A percentile compares a stretch with the other conserved stretches of the same genome.
Evolutionary conservation across 2,113 vertebrate genomes (phyloP).

Genomic region (Chaetops frenatus): DNA sequence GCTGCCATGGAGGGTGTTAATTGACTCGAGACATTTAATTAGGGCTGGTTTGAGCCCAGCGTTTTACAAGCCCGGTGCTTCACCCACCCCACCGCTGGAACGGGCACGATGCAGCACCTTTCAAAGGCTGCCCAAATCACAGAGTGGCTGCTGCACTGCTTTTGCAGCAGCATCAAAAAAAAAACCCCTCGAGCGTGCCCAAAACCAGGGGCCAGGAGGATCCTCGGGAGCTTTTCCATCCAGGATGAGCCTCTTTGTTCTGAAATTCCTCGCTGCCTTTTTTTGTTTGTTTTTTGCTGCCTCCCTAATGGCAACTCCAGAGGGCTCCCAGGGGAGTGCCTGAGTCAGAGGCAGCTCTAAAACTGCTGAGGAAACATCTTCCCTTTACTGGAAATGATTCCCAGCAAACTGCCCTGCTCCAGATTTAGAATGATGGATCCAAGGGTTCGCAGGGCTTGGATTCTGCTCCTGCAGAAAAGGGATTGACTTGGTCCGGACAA

Average conservation of each 20-base stretch:
- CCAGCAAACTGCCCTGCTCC: constrained; percentile 68
- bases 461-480: constrained; percentile 53
- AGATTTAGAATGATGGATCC: constrained; percentile 68
- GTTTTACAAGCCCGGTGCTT: background rate
- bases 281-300: too few species aligned
- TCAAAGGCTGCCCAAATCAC: constrained; percentile 1
- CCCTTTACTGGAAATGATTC: constrained; percentile 84
- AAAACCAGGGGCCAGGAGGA: constrained; percentile 52
- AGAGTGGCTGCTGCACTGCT: background rate
- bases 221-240: constrained; percentile 64
- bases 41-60: background rate
- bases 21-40: constrained; percentile 29
- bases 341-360: constrained; percentile 77
- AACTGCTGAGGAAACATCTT: constrained; percentile 82
- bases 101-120: constrained; percentile 1
- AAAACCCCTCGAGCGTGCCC: constrained; percentile 37
- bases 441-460: constrained; percentile 37
- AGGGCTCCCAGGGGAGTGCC: constrained; percentile 70
- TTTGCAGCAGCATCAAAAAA: constrained; percentile 54
- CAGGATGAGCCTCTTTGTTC: constrained; percentile 67
- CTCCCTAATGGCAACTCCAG: constrained; percentile 80
- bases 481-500: constrained; percentile 46
- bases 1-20: background rate
- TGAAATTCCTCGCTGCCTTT: constrained; percentile 77
- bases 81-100: constrained; percentile 35